Base-by-base conservation (phyloP, 2,113 vertebrate species). In the Hippopotamus amphibius region DNA sequence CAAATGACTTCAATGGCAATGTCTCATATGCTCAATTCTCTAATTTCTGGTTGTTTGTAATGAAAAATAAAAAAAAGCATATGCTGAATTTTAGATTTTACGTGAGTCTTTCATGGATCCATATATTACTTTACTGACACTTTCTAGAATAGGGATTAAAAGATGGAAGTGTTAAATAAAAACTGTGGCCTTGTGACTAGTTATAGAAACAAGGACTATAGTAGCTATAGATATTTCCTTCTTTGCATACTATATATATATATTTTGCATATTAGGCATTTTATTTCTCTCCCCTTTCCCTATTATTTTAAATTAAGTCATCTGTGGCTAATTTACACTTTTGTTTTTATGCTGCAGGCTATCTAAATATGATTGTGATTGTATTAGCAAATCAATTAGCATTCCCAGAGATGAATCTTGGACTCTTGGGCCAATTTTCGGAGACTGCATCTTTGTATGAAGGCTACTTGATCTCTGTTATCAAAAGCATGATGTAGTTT, bases 1-100 rank as follows among this genome's bases (percentile, higher is more conserved):
- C n/a, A 96, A 68, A 85, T 87, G 41, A 0, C 46, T 61, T 88
- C 69, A 95, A 7, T 83, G 48, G 68, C 97, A 97, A 96, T 65
- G 26, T 77, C 50, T 95, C 16, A 46, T 92, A 33, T 13, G 13
- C 2, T 94, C 81, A 21, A 65, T 93, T 93, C 41, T 95, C 69
- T 87, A 57, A 87, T 43, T 71, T 0, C 0, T 94, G 85, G 46
- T 19, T 91, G 7, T 76, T 89, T 87, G 13, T 76, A 46, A 96
- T 74, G 57, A 37, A 83, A 95, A 86, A 69, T 83, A 33, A 81
- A 81, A 9, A 9, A 66, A 41, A 43, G 30, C n/a, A 10, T 71
- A 19, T 63, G 37, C 26, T 92, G 13, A 88, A 21, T 68, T 48
- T 48, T 69, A 41, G 46, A 37, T 88, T 26, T 93, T 50, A 66